These are phyloP conservation scores for Nymphicus hollandicus DNA, from an alignment of 2,113 vertebrate genomes.

Conservation along the genomic window DNA sequence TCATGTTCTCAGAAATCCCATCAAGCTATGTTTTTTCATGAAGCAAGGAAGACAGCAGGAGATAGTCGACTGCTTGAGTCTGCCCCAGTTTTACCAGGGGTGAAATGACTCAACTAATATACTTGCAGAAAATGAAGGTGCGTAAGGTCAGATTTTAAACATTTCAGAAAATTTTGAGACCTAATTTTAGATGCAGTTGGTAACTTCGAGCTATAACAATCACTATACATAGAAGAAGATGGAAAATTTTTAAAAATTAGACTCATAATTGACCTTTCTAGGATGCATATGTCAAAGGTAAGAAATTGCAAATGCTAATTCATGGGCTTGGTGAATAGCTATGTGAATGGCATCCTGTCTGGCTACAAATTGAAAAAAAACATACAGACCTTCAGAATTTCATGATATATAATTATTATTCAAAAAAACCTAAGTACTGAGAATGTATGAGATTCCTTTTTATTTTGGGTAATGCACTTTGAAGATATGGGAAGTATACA, in stretches of 20 bases:
- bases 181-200: not conserved
- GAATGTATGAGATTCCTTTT: not conserved
- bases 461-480: not conserved
- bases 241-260: not conserved
- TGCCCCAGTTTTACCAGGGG: not conserved
- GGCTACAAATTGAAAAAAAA: not conserved
- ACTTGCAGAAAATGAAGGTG: not conserved
- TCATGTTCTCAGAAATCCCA: not conserved
- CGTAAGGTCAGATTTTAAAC: not conserved
- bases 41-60: not conserved
- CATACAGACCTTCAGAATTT: not conserved
- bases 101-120: not conserved
- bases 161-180: not conserved
- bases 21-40: not conserved
- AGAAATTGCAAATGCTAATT: not conserved
- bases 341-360: not conserved
- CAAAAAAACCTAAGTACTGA: not conserved
- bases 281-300: not conserved
- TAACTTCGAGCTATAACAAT: not conserved
- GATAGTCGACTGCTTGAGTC: accelerated
- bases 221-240: not conserved
- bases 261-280: not conserved
- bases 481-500: not conserved
- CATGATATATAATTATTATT: not conserved
- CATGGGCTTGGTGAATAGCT: not conserved